Percentiles rank a stretch among this genome's conserved stretches.
Evolutionary conservation across 2,888 invertebrate species (phyloP).

Genomic region (Hofmannophila pseudospretella): DNA sequence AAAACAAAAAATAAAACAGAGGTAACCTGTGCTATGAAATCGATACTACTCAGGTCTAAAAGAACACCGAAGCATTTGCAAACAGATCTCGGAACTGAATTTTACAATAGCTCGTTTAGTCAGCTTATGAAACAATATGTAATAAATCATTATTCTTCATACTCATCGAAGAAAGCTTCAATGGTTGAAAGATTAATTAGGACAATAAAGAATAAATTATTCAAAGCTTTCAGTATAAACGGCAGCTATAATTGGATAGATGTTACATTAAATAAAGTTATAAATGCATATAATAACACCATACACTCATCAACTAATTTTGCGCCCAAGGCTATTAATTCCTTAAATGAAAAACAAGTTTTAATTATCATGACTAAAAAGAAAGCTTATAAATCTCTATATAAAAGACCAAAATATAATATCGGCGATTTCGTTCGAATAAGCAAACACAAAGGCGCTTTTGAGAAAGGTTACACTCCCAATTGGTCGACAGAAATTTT

Average conservation of each 20-base stretch:
- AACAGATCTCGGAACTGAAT: constrained; percentile 13
- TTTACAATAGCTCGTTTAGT: constrained; percentile 5
- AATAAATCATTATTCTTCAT: constrained; percentile 14
- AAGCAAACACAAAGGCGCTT: constrained; percentile 17
- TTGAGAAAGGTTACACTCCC: constrained; percentile 29
- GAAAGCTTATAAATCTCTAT: neutral
- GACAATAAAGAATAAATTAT: constrained; percentile 12
- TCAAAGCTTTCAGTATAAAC: constrained; percentile 10
- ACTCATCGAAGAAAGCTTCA: constrained; percentile 14
- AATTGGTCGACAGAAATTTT: constrained; percentile 35
- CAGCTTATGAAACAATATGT: constrained; percentile 4
- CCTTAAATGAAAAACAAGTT: neutral
- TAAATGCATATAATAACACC: constrained; percentile 10
- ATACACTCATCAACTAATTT: constrained; percentile 9
- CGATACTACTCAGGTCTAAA: neutral
- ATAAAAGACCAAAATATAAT: constrained; percentile 14
- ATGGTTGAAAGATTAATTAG: constrained; percentile 17
- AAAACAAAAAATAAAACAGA: constrained; percentile 9
- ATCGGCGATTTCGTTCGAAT: constrained; percentile 23
- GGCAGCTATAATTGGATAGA: constrained; percentile 12
- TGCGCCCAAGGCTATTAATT: neutral
- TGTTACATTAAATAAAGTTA: constrained; percentile 5
- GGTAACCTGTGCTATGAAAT: neutral
- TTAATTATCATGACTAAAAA: neutral
- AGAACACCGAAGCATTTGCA: constrained; percentile 13